A percentile compares a stretch with the other conserved stretches of the same genome.
These are phyloP conservation scores for Nymphalis polychloros DNA, from an alignment of 2,888 invertebrate genomes.

Conservation along the genomic window DNA sequence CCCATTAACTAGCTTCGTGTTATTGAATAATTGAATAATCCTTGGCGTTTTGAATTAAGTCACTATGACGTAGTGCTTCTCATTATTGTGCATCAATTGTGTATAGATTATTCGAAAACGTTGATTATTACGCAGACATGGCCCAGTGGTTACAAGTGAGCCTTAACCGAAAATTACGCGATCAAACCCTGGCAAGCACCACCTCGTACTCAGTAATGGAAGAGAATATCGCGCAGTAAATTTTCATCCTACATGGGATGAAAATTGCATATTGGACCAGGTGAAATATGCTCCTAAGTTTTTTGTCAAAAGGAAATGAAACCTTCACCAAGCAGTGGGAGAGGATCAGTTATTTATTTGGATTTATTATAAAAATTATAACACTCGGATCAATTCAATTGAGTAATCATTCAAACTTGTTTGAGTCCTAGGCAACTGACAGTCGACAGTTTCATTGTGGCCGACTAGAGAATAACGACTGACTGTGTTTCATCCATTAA, in stretches of 20 bases:
- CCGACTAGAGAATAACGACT: neutral
- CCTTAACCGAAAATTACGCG: too few relatives aligned
- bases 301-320: too few relatives aligned
- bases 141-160: too few relatives aligned
- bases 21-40: constrained; percentile 8
- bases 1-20: constrained; percentile 28
- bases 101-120: neutral
- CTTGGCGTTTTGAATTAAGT: constrained; percentile 6
- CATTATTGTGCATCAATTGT: neutral
- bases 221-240: too few relatives aligned
- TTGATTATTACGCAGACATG: neutral
- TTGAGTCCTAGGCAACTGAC: neutral
- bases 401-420: neutral
- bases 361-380: neutral
- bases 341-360: too few relatives aligned
- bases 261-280: too few relatives aligned
- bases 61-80: neutral
- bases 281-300: too few relatives aligned
- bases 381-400: neutral
- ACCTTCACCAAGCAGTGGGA: too few relatives aligned
- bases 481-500: too few relatives aligned
- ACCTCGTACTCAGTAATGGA: too few relatives aligned
- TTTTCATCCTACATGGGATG: too few relatives aligned
- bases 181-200: too few relatives aligned
- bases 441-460: neutral